Base-by-base conservation (phyloP, 1,140 invertebrate genomes). In the Caenorhabditis briggsae region DNA sequence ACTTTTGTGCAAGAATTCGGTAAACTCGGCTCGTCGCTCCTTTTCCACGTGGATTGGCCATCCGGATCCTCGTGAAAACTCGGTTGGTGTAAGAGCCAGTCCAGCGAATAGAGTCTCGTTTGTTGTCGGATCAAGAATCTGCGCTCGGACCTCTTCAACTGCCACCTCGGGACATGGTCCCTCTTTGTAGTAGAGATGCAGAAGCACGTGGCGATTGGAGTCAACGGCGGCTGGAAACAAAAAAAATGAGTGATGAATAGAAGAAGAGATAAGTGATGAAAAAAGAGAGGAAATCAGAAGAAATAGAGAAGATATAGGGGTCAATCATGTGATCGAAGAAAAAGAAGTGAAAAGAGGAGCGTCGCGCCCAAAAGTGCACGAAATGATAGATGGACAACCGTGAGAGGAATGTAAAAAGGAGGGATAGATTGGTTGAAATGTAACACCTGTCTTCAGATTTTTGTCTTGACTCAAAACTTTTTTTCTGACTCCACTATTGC, bases 151-250 rank as follows among this genome's bases (percentile, higher is more conserved):
- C 23, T 87, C 86, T 25, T 88, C 86, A 7, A 88, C 83, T 20
- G 48, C 48, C 18, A 88, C 78, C 48, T 88, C 88, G 14, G 50
- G 41, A 58, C 64, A 78, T 43, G 88, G 88, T 14, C 88, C 88
- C 25, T 88, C 88, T 65, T 88, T 88, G 86, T 58, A 88, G 88
- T 88, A 88, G n/a, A 88, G 86, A 46, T 82, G 61, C 82, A 88
- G 82, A 48, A 83, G 74, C 64, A 88, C 86, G n/a, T 88, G 82
- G 12, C 83, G 58, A 59, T 61, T 56, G 11, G 86, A 87, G 58
- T 58, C 50, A 23, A 83, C 65, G 9, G 82, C 82, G 20, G 58
- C 85, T 55, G 46, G 56, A 23, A 46, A 59, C 64, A 20, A 70
- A 61, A 61, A 83, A 53, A 14, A 41, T 43, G 6, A 58, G 20